phyloP scores from a whole-genome alignment of 2,888 invertebrate species.

The Syrista parreyssii region DNA sequence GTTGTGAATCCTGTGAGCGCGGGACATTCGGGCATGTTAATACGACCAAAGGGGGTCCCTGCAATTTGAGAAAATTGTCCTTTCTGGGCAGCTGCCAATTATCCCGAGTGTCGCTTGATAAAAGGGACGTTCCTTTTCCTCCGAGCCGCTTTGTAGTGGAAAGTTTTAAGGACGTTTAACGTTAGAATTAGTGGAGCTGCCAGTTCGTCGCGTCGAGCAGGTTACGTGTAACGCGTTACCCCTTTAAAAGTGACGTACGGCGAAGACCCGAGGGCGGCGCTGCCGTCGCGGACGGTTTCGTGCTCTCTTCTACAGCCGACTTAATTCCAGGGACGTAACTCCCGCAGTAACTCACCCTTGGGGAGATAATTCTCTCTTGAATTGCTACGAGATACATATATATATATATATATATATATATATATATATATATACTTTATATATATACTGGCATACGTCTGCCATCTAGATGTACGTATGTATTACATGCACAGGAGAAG shows the following conservation, averaged over 20 bases:
- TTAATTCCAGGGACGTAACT: conserved; percentile 16
- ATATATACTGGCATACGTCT: too few species aligned
- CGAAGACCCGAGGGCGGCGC: background rate
- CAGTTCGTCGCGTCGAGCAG: background rate
- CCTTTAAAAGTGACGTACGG: conserved; percentile 14
- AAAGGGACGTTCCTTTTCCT: conserved; percentile 8
- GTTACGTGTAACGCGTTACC: background rate
- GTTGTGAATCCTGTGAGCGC: too few species aligned
- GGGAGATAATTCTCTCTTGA: conserved; percentile 11
- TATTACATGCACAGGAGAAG: too few species aligned
- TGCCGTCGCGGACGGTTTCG: conserved; percentile 1
- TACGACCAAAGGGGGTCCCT: too few species aligned
- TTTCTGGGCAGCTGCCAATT: conserved; percentile 3
- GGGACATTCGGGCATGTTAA: too few species aligned
- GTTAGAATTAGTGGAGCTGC: conserved; percentile 3
- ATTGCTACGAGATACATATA: background rate
- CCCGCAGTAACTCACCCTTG: conserved; percentile 8
- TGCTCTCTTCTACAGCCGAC: conserved; percentile 10
- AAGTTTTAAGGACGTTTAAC: conserved; percentile 1
- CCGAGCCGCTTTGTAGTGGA: background rate
- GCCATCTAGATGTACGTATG: too few species aligned
- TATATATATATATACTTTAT: too few species aligned
- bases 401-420: background rate
- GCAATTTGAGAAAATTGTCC: background rate
- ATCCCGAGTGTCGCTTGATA: conserved; percentile 14